Evolutionary conservation across 2,113 vertebrate species (phyloP).

Genomic region (Siphamia tubifer): DNA sequence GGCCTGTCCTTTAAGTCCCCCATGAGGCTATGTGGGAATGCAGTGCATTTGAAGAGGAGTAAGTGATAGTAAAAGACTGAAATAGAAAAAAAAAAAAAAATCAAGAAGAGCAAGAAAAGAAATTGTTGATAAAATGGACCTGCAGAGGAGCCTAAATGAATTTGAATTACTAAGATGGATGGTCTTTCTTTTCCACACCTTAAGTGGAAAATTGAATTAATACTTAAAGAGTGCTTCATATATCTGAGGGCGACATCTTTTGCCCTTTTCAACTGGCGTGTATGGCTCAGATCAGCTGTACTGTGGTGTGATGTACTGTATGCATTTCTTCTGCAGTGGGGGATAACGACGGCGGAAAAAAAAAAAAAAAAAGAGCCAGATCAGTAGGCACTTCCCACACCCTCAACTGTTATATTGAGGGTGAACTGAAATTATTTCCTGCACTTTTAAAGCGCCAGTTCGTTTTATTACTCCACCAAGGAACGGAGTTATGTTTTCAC

Average conservation of each 20-base stretch:
- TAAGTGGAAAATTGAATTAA: slow-evolving; percentile 40
- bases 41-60: slow-evolving; percentile 15
- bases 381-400: no score
- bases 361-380: no score
- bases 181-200: not conserved
- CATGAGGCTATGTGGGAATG: slow-evolving; percentile 12
- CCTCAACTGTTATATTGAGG: not conserved
- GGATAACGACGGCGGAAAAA: not conserved
- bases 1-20: slow-evolving; percentile 30
- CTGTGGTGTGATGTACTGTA: not conserved
- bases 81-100: not conserved
- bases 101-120: not conserved
- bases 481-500: no score
- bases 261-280: slow-evolving; percentile 19
- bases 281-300: not conserved
- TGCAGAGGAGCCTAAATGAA: slow-evolving; percentile 2
- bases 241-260: not conserved
- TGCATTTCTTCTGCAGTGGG: slow-evolving; percentile 6
- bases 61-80: not conserved
- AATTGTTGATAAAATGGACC: slow-evolving; percentile 10
- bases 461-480: no score
- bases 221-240: not conserved
- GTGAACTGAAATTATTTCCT: no score
- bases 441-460: no score
- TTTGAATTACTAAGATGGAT: not conserved